Base-by-base conservation (phyloP, 2,888 invertebrate species). In the Phoronis australis region DNA sequence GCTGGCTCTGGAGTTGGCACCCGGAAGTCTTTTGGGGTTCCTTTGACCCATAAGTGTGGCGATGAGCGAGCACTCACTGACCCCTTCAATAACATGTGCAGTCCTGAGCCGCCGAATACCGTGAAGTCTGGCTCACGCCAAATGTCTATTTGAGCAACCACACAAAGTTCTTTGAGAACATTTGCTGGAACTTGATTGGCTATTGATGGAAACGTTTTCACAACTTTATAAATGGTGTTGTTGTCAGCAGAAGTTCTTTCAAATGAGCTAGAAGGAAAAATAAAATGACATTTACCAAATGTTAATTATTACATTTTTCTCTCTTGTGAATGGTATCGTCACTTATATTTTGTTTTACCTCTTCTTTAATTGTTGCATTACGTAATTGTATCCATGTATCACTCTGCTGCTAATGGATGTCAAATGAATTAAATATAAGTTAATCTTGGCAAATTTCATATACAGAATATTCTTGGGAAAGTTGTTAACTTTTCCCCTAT, bases 41-140 rank as follows among this genome's bases (percentile, higher is more conserved):
- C 50, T 21, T 27, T 37, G 9, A 41, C 44, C 26, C 61, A 64
- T 2, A 71, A 49, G 47, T 64, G 61, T 1, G 69, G 71, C 20
- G 58, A 40, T 23, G 60, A 61, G 35, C 65, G 43, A n/a, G 71
- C 66, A 26, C 46, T 37, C n/a, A 71, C 73, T 38, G 60, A 54
- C 9, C 73, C 73, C 51, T 62, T 59, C 45, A 74, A 51, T 2
- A 74, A 59, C 62, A 74, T 55, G 52, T 72, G 68, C 40, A 73
- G 52, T 2, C 72, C 73, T 27, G 66, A 65, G 52, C 67, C 71
- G 4, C 74, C 74, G 65, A 69, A 73, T 38, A 74, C 73, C 48
- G 70, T 67, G 53, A 72, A 66, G 20, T 66, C 61, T 4, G 54
- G 56, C 31, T 71, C 71, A 49, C 68, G 68, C 74, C 74, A 73